Percentiles rank a stretch among this genome's conserved stretches.
Evolutionary conservation across 1,140 invertebrate species (phyloP).

Genomic region (Riptortus pedestris): DNA sequence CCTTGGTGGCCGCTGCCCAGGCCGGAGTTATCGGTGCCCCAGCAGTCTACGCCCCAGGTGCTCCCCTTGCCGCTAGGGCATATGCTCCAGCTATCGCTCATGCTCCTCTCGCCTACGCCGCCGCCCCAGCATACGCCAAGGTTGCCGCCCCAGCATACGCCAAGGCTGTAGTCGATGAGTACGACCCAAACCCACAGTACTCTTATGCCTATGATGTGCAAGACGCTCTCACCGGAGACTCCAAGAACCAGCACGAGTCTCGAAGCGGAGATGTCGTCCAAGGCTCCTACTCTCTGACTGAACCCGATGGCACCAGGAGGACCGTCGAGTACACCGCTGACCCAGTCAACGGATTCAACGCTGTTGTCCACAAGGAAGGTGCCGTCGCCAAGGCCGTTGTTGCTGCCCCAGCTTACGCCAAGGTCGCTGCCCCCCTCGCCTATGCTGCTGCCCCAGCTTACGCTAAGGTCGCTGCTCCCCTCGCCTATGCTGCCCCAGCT

Average conservation of each 20-base stretch:
- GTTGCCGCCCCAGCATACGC: conserved; percentile 17
- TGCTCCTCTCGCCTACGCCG: neutral
- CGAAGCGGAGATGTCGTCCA: neutral
- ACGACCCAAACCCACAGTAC: conserved; percentile 40
- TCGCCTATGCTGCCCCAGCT: neutral
- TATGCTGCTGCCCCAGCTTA: neutral
- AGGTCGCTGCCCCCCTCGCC: too few species aligned
- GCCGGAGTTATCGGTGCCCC: conserved; percentile 33
- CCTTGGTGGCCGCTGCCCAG: conserved; percentile 33
- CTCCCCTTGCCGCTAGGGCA: conserved; percentile 26
- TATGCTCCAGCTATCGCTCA: conserved; percentile 23
- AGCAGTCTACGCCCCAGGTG: conserved; percentile 30
- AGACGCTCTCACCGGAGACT: conserved; percentile 20
- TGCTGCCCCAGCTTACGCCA: neutral
- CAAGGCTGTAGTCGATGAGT: conserved; percentile 32
- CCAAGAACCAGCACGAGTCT: conserved; percentile 3
- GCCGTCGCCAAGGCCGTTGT: neutral
- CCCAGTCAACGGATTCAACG: conserved; percentile 6
- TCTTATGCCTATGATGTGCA: conserved; percentile 32
- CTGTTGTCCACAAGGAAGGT: neutral
- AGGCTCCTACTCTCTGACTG: neutral
- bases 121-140: too few species aligned
- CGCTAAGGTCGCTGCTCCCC: neutral
- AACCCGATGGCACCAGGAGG: conserved; percentile 1
- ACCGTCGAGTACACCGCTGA: conserved; percentile 9